These are phyloP conservation scores for Anguilla megastoma DNA, from an alignment of 2,797 vertebrate species.

Conservation along the genomic window DNA sequence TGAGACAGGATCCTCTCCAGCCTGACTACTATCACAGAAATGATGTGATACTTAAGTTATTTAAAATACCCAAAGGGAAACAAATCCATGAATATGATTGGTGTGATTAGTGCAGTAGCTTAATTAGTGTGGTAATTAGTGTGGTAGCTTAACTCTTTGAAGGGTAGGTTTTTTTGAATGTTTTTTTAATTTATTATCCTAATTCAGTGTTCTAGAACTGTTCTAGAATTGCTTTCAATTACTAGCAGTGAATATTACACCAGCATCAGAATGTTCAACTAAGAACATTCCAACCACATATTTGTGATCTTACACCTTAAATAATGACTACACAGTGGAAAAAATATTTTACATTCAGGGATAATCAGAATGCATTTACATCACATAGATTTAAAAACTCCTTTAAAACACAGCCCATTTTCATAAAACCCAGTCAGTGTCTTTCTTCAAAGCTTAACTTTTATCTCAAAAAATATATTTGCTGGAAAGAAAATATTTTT, in stretches of 20 bases:
- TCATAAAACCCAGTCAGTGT: neutral
- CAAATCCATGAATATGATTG: neutral
- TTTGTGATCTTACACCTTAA: too few species aligned
- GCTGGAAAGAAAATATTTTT: neutral
- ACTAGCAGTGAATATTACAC: neutral
- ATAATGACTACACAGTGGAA: neutral
- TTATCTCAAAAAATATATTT: neutral
- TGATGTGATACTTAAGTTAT: neutral
- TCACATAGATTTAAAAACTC: neutral
- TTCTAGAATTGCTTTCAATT: too few species aligned
- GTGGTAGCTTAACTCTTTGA: too few species aligned
- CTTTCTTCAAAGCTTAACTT: neutral
- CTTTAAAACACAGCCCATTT: neutral
- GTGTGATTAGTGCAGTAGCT: neutral
- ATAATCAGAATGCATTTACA: neutral
- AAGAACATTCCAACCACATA: too few species aligned
- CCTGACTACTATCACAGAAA: neutral
- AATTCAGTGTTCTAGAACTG: too few species aligned
- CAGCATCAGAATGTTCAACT: neutral
- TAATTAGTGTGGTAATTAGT: neutral
- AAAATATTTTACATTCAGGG: neutral
- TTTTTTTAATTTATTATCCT: too few species aligned
- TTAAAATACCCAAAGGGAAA: neutral
- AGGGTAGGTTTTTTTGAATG: too few species aligned
- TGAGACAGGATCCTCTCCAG: neutral